Evolutionary conservation across 2,797 vertebrate species (phyloP).

Genomic region (Tympanoctomys barrerae): DNA sequence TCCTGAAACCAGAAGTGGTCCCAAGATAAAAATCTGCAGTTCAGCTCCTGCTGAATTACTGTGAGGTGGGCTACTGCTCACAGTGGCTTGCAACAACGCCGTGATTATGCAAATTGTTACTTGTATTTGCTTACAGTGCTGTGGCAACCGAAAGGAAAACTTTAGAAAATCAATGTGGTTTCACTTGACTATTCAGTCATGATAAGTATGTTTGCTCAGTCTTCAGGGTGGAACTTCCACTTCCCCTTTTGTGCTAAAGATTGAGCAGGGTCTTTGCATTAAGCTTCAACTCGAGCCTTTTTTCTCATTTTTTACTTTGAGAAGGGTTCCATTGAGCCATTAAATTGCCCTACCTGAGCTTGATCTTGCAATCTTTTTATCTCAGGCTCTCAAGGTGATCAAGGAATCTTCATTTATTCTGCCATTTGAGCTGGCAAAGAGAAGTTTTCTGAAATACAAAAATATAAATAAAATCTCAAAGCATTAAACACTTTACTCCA

Average conservation of each 20-base stretch:
- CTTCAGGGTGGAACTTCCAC: background rate
- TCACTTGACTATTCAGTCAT: background rate
- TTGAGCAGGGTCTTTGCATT: background rate
- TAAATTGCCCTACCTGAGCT: background rate
- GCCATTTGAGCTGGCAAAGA: background rate
- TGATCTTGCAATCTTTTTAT: background rate
- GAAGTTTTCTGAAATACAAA: background rate
- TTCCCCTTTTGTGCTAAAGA: background rate
- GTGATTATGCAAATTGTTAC: background rate
- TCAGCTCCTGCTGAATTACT: background rate
- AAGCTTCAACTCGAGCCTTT: background rate
- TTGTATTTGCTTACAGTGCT: background rate
- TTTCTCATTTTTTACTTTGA: background rate
- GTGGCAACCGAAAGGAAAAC: background rate
- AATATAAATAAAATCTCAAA: background rate
- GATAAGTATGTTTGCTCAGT: background rate
- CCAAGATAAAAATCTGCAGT: background rate
- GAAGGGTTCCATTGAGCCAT: background rate
- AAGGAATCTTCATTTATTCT: background rate
- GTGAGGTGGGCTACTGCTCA: background rate
- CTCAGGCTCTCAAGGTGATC: background rate
- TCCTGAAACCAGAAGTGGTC: background rate
- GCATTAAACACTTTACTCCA: background rate
- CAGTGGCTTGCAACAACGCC: background rate
- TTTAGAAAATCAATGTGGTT: background rate